Conservation (phyloP, 2,113 vertebrate genomes). For the Podarcis muralis region DNA sequence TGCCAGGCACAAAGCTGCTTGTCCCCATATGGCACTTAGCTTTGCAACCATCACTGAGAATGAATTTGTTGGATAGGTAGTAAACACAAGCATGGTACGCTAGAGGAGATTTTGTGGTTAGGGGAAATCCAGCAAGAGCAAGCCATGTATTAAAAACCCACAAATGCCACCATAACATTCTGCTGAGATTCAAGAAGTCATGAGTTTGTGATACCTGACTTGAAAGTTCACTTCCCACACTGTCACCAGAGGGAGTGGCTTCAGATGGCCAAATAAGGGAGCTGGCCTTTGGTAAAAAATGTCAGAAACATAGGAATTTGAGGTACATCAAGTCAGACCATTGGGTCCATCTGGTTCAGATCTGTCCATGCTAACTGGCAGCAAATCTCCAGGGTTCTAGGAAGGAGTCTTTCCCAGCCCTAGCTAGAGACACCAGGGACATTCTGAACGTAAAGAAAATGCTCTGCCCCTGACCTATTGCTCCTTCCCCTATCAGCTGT, state of each 20-base stretch:
- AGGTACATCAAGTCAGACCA: too few relatives aligned
- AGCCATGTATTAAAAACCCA: not conserved
- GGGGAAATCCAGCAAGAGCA: not conserved
- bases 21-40: not conserved
- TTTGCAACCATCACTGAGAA: not conserved
- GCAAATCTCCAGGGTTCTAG: too few relatives aligned
- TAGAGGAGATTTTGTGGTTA: not conserved
- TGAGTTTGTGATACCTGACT: not conserved
- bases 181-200: not conserved
- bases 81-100: not conserved
- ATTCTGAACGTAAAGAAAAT: too few relatives aligned
- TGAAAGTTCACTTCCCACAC: not conserved
- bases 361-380: too few relatives aligned
- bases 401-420: too few relatives aligned
- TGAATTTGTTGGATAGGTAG: not conserved
- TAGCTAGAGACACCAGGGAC: too few relatives aligned
- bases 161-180: not conserved
- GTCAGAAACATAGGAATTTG: not conserved
- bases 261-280: conserved; percentile 9
- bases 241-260: not conserved
- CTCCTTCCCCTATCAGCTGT: not conserved
- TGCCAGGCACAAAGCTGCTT: not conserved
- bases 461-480: too few relatives aligned
- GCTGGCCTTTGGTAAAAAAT: conserved; percentile 17
- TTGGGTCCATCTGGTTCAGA: too few relatives aligned